phyloP scores from a whole-genome alignment of 2,888 invertebrate species.

The Anaspis maculata region DNA sequence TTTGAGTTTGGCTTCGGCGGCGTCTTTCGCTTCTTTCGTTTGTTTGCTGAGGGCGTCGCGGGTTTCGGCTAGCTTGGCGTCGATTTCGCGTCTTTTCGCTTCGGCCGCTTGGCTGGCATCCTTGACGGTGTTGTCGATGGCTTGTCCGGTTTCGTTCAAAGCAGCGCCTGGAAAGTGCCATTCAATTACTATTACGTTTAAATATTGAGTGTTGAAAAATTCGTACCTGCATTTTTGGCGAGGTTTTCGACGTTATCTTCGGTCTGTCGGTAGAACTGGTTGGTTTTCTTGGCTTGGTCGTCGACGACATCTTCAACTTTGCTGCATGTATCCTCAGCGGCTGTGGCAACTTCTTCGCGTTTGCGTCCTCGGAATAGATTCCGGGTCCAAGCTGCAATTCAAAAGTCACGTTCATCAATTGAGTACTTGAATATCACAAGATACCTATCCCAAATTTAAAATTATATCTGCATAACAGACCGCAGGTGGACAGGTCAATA shows the following conservation, averaged over 20 bases:
- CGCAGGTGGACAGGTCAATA: no score
- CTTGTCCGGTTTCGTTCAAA: background rate
- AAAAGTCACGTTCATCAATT: no score
- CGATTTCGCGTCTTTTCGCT: slow-evolving; percentile 48
- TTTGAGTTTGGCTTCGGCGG: slow-evolving; percentile 44
- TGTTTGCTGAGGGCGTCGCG: no score
- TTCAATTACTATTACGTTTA: background rate
- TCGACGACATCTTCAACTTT: slow-evolving; percentile 6
- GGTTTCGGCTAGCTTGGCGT: no score
- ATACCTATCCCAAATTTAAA: no score
- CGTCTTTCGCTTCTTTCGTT: slow-evolving; percentile 12
- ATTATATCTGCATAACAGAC: no score
- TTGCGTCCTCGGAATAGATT: slow-evolving; percentile 4
- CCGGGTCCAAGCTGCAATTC: no score
- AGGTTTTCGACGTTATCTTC: slow-evolving; percentile 4
- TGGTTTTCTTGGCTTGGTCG: slow-evolving; percentile 3
- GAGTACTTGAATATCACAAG: no score
- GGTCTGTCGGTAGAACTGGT: slow-evolving; percentile 8
- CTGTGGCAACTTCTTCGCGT: slow-evolving; percentile 5
- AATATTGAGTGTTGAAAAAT: background rate
- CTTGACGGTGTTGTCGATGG: slow-evolving; percentile 1
- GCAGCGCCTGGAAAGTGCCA: background rate
- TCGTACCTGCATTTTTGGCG: slow-evolving; percentile 2
- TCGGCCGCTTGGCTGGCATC: slow-evolving; percentile 22
- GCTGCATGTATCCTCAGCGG: slow-evolving; percentile 1